Evolutionary conservation across 2,888 invertebrate genomes (phyloP), one percentile per base, ranked within the genome.

Genomic region (Rotaria socialis): DNA sequence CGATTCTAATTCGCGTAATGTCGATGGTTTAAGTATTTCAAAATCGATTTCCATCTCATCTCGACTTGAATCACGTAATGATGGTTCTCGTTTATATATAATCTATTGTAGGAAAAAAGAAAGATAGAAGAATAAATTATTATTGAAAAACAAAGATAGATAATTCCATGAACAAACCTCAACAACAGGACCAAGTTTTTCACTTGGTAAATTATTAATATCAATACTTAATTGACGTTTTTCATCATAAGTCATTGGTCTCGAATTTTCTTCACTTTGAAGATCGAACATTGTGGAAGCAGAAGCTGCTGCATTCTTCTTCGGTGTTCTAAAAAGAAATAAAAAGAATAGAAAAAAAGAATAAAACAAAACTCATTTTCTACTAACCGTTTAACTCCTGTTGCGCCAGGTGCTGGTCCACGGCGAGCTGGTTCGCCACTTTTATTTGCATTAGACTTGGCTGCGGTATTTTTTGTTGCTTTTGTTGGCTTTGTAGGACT

Each of bases 41-140:
- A 99, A 99, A 92, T 99, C 99, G 89, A 99, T 99, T 93, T 99
- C 99, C 89, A 99, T 98, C 93, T 99, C 99, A 91, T 99, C 99
- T 52, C 98, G 98, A 93, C 99, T 99, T 50, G 97, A 98, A 92
- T 99, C 98, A 90, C 97, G 94, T 89, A 97, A 93, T 89, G 96
- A 96, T 88, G 97, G 97, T 91, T 99, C 99, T 90, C 98, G 93
- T 89, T 95, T 95, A 92, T 99, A 97, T 91, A 99, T 99, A 90
- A 99, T 99, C 92, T 97, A 96, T 14, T 35, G 8, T 2, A 3
- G n/a, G 8, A 60, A 60, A n/a, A 27, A 35, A 35, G 35, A 35
- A 35, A 35, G 35, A 35, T 8, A n/a, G 7, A 80, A 43, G 0
- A n/a, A 47, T 19, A 80, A 7, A 75, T 74, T 8, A 43, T 43